Base-by-base conservation (phyloP, 2,888 invertebrate genomes). In the Mythimna impura region DNA sequence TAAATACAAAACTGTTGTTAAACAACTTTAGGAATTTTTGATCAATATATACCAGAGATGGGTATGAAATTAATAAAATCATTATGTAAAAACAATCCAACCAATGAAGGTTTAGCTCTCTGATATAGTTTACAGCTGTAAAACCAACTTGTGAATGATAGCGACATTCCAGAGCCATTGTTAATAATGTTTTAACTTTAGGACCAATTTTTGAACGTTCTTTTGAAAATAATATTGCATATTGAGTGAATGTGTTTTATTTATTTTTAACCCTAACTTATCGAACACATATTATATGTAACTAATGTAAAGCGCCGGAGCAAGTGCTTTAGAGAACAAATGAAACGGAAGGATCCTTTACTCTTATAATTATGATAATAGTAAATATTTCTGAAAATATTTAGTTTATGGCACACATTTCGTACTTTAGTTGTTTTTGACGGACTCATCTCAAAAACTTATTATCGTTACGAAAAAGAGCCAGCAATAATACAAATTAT, bases 181-280 rank as follows among this genome's bases (percentile, higher is more conserved):
- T 96, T 96, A 95, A 95, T 93, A 94, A 94, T 95, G 94, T 95
- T 96, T 96, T 96, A 96, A 95, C 90, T 94, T 96, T 96, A 96
- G 96, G 96, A 96, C 96, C 96, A 96, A 96, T 96, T 96, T 96
- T 96, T 95, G 93, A 96, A 95, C 92, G 94, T 96, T 96, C 95
- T 96, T 96, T 96, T 95, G 94, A 95, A 95, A 96, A 96, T 96
- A 96, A 95, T 96, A 96, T 96, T 96, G 93, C 95, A 95, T 96
- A 96, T 95, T 95, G 93, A 95, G 89, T 87, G 86, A 85, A 84
- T 81, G 90, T 89, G 89, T 91, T 91, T 90, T 92, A 91, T 85
- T 87, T 80, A 85, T 79, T 84, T 87, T 70, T 63, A 74, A 76
- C 52, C 81, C 36, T 77, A 77, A 58, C 66, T 72, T 65, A 66